Percentiles rank a stretch among this genome's conserved stretches.
Evolutionary conservation across 2,888 invertebrate species (phyloP).

Genomic region (Calliphora vomitoria): DNA sequence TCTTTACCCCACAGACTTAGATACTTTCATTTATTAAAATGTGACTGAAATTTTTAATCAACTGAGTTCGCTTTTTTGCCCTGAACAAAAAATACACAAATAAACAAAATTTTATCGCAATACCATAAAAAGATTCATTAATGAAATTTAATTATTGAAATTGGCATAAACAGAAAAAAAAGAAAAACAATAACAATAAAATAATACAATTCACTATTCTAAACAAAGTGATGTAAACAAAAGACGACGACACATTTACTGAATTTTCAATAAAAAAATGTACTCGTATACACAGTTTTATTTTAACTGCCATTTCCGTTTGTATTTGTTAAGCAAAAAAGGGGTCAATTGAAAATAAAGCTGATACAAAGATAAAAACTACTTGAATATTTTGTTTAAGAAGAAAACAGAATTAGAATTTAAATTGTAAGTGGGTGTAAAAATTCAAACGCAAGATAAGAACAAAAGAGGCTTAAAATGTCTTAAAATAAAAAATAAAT

Average conservation of each 20-base stretch:
- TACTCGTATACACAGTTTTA: neutral
- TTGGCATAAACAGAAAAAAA: neutral
- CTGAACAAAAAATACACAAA: neutral
- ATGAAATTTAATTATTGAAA: constrained; percentile 39
- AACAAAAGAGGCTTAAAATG: neutral
- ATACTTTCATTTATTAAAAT: constrained; percentile 36
- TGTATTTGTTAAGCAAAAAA: constrained; percentile 25
- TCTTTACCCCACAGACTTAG: neutral
- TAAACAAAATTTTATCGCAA: constrained; percentile 12
- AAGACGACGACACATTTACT: constrained; percentile 10
- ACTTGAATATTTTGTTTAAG: neutral
- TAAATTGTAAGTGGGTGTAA: neutral
- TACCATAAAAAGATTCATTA: constrained; percentile 8
- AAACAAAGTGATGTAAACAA: constrained; percentile 32
- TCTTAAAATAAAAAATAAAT: neutral
- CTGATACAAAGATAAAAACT: neutral
- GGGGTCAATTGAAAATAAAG: constrained; percentile 1
- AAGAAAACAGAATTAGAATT: neutral
- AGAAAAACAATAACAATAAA: constrained; percentile 7
- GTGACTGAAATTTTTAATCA: constrained; percentile 30
- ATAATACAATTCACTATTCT: neutral
- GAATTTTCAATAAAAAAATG: neutral
- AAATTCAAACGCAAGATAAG: too few species aligned
- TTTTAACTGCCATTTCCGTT: constrained; percentile 42
- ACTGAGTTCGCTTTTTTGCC: neutral